Evolutionary conservation across 2,797 vertebrate genomes (phyloP).

Genomic region (Trachops cirrhosus): DNA sequence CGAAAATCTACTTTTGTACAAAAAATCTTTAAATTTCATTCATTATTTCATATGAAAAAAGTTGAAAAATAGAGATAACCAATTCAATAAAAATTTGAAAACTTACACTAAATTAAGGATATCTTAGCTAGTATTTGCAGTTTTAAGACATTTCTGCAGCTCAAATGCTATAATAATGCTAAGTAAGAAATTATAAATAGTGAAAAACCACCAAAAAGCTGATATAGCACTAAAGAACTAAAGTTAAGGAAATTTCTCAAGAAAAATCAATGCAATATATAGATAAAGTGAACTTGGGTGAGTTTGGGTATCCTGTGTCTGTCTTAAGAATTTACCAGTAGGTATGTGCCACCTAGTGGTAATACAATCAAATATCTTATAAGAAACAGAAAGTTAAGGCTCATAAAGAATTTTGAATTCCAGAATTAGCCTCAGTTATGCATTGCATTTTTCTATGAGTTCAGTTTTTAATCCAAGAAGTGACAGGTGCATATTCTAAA

Average conservation of each 20-base stretch:
- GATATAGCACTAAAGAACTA: not conserved
- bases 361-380: not conserved
- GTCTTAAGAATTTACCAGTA: slow-evolving; percentile 56
- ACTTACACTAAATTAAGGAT: slow-evolving; percentile 2
- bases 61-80: not conserved
- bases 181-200: slow-evolving; percentile 31
- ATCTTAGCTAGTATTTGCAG: not conserved
- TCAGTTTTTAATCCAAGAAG: not conserved
- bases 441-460: not conserved
- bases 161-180: not conserved
- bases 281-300: not conserved
- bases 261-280: not conserved
- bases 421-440: not conserved
- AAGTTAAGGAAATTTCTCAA: not conserved
- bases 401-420: not conserved
- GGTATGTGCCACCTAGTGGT: slow-evolving; percentile 79
- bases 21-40: not conserved
- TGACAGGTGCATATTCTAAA: not conserved
- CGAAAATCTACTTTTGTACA: slow-evolving; percentile 23
- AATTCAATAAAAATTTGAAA: slow-evolving; percentile 2
- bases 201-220: slow-evolving; percentile 2
- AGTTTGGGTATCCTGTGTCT: not conserved
- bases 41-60: slow-evolving; percentile 17
- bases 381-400: not conserved
- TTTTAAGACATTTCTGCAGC: slow-evolving; percentile 1